A percentile compares a stretch with the other conserved stretches of the same genome.
These are phyloP conservation scores for Brachionus calyciflorus DNA, from an alignment of 1,140 invertebrate species.

Conservation along the genomic window DNA sequence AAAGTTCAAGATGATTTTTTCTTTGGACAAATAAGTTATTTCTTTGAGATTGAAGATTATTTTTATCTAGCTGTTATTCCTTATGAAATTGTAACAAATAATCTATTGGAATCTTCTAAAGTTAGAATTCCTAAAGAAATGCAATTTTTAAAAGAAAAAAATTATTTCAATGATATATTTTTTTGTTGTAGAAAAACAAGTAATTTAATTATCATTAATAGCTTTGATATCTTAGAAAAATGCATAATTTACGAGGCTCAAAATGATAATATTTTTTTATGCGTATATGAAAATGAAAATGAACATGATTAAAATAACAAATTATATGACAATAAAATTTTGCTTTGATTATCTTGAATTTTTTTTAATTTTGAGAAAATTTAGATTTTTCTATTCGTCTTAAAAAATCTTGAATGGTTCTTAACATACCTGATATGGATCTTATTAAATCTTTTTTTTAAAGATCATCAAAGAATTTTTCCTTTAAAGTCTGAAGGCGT, in stretches of 20 bases:
- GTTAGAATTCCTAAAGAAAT: constrained; percentile 12
- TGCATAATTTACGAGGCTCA: constrained; percentile 2
- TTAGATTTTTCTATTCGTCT: too few species aligned
- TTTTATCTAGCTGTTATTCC: neutral
- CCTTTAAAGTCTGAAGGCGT: too few species aligned
- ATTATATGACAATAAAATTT: too few species aligned
- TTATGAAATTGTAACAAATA: neutral
- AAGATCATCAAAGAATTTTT: too few species aligned
- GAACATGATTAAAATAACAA: constrained; percentile 15
- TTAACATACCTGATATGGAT: too few species aligned
- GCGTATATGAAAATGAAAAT: constrained; percentile 28
- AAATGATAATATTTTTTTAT: constrained; percentile 5
- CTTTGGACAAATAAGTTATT: neutral
- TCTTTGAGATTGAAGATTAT: neutral
- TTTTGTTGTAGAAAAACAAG: neutral
- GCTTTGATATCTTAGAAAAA: neutral
- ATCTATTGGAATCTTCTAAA: neutral
- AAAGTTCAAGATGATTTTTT: neutral
- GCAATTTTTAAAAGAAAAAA: neutral
- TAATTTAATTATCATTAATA: constrained; percentile 27
- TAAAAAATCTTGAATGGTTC: too few species aligned
- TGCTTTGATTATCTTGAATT: too few species aligned
- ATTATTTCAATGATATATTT: constrained; percentile 12
- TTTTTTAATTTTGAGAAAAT: too few species aligned
- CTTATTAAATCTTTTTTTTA: too few species aligned